phyloP scores from a whole-genome alignment of 2,797 vertebrate species.

The Labroides dimidiatus region DNA sequence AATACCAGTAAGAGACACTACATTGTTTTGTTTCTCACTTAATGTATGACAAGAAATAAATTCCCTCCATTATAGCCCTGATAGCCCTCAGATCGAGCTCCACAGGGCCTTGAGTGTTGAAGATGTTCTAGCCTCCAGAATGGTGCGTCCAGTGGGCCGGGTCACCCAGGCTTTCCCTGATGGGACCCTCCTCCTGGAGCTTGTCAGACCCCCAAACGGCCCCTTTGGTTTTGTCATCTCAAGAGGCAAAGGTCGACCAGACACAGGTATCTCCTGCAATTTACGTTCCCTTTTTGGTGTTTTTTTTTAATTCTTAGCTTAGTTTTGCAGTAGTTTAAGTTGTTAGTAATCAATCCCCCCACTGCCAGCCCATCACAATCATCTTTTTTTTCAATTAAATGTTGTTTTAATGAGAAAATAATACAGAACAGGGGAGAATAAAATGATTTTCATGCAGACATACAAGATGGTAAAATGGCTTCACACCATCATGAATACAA shows the following conservation, averaged over 20 bases:
- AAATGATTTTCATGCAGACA: background rate
- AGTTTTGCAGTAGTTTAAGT: too few relatives aligned
- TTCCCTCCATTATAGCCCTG: conserved; percentile 61
- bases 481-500: background rate
- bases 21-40: background rate
- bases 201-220: conserved; percentile 86
- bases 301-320: too few relatives aligned
- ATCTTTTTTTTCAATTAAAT: background rate
- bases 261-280: conserved; percentile 85
- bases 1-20: background rate
- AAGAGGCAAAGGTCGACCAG: conserved; percentile 90
- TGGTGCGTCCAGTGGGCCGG: conserved; percentile 83
- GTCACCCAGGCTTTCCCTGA: conserved; percentile 91
- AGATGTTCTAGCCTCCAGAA: conserved; percentile 83
- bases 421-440: background rate
- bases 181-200: conserved; percentile 90
- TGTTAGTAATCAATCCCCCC: too few relatives aligned
- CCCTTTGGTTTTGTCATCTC: conserved; percentile 93
- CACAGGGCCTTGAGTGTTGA: conserved; percentile 86
- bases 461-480: background rate
- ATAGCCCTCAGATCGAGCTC: conserved; percentile 73
- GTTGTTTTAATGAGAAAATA: background rate
- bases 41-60: background rate
- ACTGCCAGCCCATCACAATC: background rate
- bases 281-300: background rate